phyloP scores from a whole-genome alignment of 2,113 vertebrate species.

The Glaucidium brasilianum region DNA sequence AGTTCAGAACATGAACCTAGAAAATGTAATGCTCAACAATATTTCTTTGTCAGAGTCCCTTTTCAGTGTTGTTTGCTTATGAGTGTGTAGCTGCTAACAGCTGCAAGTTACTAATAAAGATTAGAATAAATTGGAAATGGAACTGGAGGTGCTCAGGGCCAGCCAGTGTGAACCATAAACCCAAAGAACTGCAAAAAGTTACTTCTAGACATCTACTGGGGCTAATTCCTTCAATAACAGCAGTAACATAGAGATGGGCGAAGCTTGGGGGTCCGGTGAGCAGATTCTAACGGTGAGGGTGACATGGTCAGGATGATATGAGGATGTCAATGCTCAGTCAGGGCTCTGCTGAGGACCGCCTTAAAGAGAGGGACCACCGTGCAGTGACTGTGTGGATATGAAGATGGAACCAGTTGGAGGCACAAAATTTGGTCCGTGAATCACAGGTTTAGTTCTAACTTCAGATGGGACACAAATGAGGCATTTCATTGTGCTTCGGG shows the following conservation, averaged over 20 bases:
- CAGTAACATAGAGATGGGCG: fast-evolving
- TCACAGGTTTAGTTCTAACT: not conserved
- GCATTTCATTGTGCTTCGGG: not conserved
- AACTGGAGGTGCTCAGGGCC: not conserved
- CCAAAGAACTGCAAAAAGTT: not conserved
- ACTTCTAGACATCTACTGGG: not conserved
- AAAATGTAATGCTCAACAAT: not conserved
- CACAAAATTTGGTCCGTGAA: not conserved
- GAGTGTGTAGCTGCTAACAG: not conserved
- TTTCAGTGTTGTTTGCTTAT: not conserved
- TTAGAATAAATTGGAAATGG: not conserved
- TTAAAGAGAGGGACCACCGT: not conserved
- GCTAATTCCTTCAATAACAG: not conserved
- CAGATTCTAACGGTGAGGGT: not conserved
- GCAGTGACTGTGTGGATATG: fast-evolving
- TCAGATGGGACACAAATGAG: not conserved
- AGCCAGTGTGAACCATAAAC: not conserved
- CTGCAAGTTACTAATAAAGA: not conserved
- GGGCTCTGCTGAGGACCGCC: not conserved
- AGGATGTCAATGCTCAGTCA: too few relatives aligned
- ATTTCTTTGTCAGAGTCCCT: not conserved
- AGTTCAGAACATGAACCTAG: not conserved
- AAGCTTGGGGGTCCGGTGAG: fast-evolving
- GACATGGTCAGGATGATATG: too few relatives aligned
- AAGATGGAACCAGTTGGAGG: not conserved